phyloP scores from a whole-genome alignment of 2,888 invertebrate genomes.

The Caenorhabditis becei region DNA sequence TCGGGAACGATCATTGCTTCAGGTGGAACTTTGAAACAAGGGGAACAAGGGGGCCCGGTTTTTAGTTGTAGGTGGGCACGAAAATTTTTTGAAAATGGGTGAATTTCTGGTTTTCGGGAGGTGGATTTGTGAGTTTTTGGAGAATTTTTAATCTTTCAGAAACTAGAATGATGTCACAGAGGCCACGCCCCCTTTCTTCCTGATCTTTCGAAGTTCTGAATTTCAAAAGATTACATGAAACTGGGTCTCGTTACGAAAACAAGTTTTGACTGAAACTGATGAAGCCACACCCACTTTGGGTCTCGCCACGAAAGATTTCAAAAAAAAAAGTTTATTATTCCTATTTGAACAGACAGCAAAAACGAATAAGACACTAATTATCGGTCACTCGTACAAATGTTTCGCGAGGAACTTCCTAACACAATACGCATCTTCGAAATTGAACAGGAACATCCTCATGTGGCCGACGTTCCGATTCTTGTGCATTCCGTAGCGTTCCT shows the following conservation, averaged over 20 bases:
- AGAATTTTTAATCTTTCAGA: too few species aligned
- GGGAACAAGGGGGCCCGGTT: too few species aligned
- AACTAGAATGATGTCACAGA: too few species aligned
- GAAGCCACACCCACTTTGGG: too few species aligned
- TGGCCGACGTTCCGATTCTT: constrained; percentile 37
- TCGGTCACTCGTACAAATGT: constrained; percentile 16
- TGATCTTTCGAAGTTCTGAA: too few species aligned
- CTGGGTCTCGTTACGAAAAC: too few species aligned
- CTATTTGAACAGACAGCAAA: background rate
- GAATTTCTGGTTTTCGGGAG: too few species aligned
- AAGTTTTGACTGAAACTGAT: too few species aligned
- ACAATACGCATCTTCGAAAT: constrained; percentile 36
- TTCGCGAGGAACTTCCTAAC: constrained; percentile 32
- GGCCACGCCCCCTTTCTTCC: too few species aligned
- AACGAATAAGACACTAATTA: background rate
- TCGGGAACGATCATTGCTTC: background rate
- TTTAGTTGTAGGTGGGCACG: background rate
- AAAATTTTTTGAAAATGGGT: background rate
- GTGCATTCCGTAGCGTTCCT: constrained; percentile 28
- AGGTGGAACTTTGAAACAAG: too few species aligned
- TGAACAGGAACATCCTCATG: constrained; percentile 43
- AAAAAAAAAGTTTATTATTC: background rate
- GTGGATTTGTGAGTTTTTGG: too few species aligned
- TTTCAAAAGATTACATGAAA: too few species aligned
- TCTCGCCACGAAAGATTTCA: background rate